These are phyloP conservation scores for Alligator sinensis DNA, from an alignment of 2,113 vertebrate genomes.

Conservation along the genomic window DNA sequence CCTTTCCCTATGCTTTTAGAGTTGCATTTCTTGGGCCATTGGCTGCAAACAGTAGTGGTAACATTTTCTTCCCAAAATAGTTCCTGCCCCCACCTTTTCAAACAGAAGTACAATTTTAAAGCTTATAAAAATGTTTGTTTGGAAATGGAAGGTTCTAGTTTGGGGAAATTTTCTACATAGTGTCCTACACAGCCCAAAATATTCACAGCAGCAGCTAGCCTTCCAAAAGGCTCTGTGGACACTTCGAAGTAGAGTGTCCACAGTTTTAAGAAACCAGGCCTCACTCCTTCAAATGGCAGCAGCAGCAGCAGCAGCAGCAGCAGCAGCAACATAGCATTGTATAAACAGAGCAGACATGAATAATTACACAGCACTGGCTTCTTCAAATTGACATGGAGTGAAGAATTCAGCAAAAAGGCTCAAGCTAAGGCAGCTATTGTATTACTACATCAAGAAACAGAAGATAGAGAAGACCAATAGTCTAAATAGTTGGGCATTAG, in stretches of 20 bases:
- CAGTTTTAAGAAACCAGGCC: neutral
- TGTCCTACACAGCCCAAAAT: neutral
- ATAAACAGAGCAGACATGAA: neutral
- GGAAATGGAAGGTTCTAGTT: neutral
- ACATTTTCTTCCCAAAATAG: neutral
- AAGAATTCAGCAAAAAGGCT: neutral
- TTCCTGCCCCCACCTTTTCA: neutral
- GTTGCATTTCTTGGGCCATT: neutral
- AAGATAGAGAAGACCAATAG: neutral
- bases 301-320: neutral
- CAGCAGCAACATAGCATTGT: neutral
- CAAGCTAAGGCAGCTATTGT: neutral
- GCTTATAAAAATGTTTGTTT: neutral
- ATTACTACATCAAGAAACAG: neutral
- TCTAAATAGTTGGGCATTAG: too few species aligned
- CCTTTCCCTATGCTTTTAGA: neutral
- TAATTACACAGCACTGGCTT: neutral
- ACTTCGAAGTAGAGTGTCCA: too few species aligned
- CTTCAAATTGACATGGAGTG: neutral
- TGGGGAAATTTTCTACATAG: accelerated
- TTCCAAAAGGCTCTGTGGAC: neutral
- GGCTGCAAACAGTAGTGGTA: neutral
- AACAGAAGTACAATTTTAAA: neutral
- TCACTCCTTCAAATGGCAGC: neutral
- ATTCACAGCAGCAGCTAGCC: neutral